Conservation (phyloP, 2,113 vertebrate species). For the Lepisosteus osseus region DNA sequence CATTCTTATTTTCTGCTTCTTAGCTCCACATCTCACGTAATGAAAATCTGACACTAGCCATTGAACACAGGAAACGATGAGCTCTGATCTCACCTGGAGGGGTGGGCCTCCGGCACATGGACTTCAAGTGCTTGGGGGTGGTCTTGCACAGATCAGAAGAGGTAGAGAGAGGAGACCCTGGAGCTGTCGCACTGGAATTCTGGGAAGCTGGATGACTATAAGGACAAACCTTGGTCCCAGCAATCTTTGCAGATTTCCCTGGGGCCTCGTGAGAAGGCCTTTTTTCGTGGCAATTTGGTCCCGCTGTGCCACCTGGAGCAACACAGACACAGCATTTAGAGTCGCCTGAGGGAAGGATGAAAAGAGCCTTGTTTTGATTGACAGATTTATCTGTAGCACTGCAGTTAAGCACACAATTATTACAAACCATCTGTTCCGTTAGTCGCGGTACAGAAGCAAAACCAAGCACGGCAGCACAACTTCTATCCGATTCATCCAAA, state of each 20-base stretch:
- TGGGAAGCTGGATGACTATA: slow-evolving; percentile 78
- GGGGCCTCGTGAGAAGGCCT: slow-evolving; percentile 65
- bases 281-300: slow-evolving; percentile 65
- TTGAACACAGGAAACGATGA: too few relatives aligned
- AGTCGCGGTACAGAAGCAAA: too few relatives aligned
- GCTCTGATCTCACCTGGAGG: slow-evolving; percentile 67
- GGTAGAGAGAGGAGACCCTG: slow-evolving; percentile 79
- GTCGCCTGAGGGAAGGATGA: slow-evolving; percentile 28
- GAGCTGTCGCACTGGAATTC: slow-evolving; percentile 63
- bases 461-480: too few relatives aligned
- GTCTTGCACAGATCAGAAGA: slow-evolving; percentile 87
- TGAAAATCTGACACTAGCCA: too few relatives aligned
- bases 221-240: slow-evolving; percentile 78
- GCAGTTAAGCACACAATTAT: too few relatives aligned
- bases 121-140: slow-evolving; percentile 90
- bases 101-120: slow-evolving; percentile 84
- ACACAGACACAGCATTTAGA: not conserved
- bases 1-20: too few relatives aligned
- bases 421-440: too few relatives aligned
- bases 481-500: too few relatives aligned
- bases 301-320: slow-evolving; percentile 50
- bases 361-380: not conserved
- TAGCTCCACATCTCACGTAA: too few relatives aligned
- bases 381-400: too few relatives aligned
- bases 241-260: slow-evolving; percentile 65